Base-by-base conservation (phyloP, 2,888 invertebrate species). In the Rhorus exstirpatorius region DNA sequence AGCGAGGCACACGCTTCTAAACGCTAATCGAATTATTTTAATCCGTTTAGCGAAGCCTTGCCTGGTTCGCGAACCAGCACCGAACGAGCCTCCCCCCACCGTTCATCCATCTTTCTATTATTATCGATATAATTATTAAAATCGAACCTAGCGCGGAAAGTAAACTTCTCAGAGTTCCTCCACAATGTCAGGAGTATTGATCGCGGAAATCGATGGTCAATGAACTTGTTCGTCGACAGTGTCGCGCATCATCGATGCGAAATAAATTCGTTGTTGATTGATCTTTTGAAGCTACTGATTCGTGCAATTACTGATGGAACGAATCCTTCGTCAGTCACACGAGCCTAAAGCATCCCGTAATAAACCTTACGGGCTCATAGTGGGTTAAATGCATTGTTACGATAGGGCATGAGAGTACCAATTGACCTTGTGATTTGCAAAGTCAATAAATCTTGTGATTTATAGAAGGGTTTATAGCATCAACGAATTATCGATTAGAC, bases 1-100 rank as follows among this genome's bases (percentile, higher is more conserved):
- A 79, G 46, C 61, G 24, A 74, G 74, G 61, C 79, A 71, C 79
- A 71, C 55, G 61, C 83, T 84, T 84, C 71, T 83, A 84, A 86
- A 81, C 79, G 77, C 87, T 92, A 91, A 92, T 92, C 87, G 79
- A 91, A 92, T 92, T 92, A 85, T 84, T 86, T 88, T 88, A 80
- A 92, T 92, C 92, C 90, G 63, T 86, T 92, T 92, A 92, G 85
- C 85, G 92, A 91, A 92, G 91, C 92, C 91, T 83, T 86, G 86
- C 60, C 80, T 35, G 77, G 84, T 82, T 82, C 81, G 67, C 74
- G 82, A 61, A 67, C 72, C 80, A 79, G 78, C 70, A 83, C 84
- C 81, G 84, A 78, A 86, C 75, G 67, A 81, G 71, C 67, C 17
- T 14, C 3, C 51, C 75, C 75, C 85, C 53, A 10, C 24, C 17